phyloP scores from a whole-genome alignment of 1,140 invertebrate species.

The Zaprionus camerounensis region DNA sequence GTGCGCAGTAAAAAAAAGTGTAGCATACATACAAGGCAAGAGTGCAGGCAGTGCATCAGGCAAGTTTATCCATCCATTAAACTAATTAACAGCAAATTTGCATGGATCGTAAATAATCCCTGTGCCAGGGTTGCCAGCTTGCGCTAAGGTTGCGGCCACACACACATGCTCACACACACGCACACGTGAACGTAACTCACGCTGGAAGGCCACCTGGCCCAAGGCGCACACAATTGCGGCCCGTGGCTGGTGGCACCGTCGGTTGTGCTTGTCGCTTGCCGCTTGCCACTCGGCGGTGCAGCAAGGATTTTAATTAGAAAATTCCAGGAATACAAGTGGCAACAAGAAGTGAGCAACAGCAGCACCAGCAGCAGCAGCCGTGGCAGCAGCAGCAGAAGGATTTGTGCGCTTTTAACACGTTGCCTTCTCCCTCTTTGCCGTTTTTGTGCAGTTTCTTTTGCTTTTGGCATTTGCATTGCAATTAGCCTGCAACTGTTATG shows the following conservation, averaged over 20 bases:
- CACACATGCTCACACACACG: constrained; percentile 35
- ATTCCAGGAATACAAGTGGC: constrained; percentile 77
- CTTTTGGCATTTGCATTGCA: constrained; percentile 75
- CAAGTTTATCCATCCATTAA: constrained; percentile 82
- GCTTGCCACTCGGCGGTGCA: constrained; percentile 12
- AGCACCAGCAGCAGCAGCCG: constrained; percentile 12
- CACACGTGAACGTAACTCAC: constrained; percentile 2
- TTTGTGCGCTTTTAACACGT: constrained; percentile 74
- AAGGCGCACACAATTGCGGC: constrained; percentile 59
- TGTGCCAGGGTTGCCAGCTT: constrained; percentile 49
- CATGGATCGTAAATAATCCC: constrained; percentile 82
- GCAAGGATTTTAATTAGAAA: constrained; percentile 81
- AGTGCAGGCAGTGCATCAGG: constrained; percentile 68
- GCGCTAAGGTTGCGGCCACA: constrained; percentile 47
- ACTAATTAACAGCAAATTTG: constrained; percentile 83
- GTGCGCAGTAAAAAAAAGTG: constrained; percentile 41
- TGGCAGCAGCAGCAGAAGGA: constrained; percentile 55
- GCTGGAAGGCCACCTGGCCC: constrained; percentile 50
- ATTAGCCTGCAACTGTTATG: constrained; percentile 67
- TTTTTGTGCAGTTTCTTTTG: constrained; percentile 50
- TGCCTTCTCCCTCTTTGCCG: constrained; percentile 30
- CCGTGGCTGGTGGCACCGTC: constrained; percentile 16
- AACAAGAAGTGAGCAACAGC: constrained; percentile 44
- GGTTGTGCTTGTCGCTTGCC: background rate
- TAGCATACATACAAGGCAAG: constrained; percentile 21